Base-by-base conservation (phyloP, 2,888 invertebrate species). In the Xestia c-nigrum region DNA sequence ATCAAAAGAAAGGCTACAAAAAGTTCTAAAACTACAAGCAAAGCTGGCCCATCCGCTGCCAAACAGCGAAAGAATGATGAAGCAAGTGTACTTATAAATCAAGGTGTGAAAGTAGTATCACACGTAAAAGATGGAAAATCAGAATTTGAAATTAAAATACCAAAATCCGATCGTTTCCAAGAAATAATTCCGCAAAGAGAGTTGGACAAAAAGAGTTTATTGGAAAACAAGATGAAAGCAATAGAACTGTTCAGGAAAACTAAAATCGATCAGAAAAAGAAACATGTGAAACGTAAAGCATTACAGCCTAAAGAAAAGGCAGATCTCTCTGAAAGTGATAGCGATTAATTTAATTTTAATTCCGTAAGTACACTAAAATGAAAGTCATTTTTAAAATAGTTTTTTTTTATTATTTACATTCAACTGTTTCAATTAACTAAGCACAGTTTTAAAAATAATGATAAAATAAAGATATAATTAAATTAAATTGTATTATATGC, bases 131-230 rank as follows among this genome's bases (percentile, higher is more conserved):
- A 92, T 47, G 89, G 89, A 14, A 91, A 90, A 84, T 87, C 92
- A 21, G 87, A 83, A 40, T 88, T 94, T 80, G 92, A 95, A 88
- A 92, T 95, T 78, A 89, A 90, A 77, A 93, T 95, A 85, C 92
- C 92, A 64, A 97, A 95, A 87, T 92, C 93, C 4, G 94, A 94
- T 80, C 90, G 94, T 80, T 93, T 90, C 72, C 95, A 97, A 89
- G 97, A 98, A 93, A 91, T 97, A 0, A 98, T 98, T 90, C 98
- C 98, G 0, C 98, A 98, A 91, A 97, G 97, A 84, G 98, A 98
- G 91, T 97, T 97, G 81, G 97, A 98, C 84, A 97, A 97, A 91
- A 95, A 97, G 80, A 96, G 97, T 89, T 94, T 98, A 83, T 93
- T 98, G 65, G 97, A 97, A 90, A 98, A 97, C 86, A 98, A 98